Base-by-base conservation (phyloP, 64 coral and sea anemone species). In the Trachythela sp. region DNA sequence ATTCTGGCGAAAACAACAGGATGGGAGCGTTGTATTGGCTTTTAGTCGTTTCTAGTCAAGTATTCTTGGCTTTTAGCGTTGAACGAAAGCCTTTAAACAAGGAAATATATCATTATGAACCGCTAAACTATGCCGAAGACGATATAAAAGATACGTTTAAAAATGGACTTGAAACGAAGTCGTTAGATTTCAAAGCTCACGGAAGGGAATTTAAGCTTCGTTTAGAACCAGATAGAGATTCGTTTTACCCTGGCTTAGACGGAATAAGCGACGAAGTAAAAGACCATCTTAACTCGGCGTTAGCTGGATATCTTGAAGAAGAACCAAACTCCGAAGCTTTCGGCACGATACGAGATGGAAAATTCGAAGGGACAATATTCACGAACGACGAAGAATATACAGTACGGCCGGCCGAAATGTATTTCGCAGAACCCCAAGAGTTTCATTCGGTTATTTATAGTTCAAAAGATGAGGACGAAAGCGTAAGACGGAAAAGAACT, bases 401-500 rank as follows among this genome's bases (percentile, higher is more conserved):
- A 9, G 75, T 80, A 2, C 31, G 37, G 30, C 75, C 75, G 18
- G 26, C 37, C 9, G 31, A 80, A 39, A 37, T 37, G 2, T 37
- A 29, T 39, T 80, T 80, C 30, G 34, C 20, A 17, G 32, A 80
- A 38, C 75, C 75, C 15, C 75, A 80, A 18, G 8, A 30, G 15
- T 80, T 80, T 39, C 75, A 80, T 80, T 80, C 75, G 2, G 37
- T 80, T 80, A 80, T 80, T 30, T 80, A 37, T 80, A n/a, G 75
- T 80, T 35, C 75, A 35, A 80, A 80, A 80, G 75, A 80, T 18
- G 75, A 37, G 20, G 37, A 2, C 30, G 37, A 80, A 37, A 35
- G 33, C 15, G 10, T 37, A 17, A 37, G 31, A 39, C 20, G 30
- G 59, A 80, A 18, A 35, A 39, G 9, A 17, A 30, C 31, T 80